Evolutionary conservation across 1,140 invertebrate species (phyloP).

Genomic region (Drosophila oshimai): DNA sequence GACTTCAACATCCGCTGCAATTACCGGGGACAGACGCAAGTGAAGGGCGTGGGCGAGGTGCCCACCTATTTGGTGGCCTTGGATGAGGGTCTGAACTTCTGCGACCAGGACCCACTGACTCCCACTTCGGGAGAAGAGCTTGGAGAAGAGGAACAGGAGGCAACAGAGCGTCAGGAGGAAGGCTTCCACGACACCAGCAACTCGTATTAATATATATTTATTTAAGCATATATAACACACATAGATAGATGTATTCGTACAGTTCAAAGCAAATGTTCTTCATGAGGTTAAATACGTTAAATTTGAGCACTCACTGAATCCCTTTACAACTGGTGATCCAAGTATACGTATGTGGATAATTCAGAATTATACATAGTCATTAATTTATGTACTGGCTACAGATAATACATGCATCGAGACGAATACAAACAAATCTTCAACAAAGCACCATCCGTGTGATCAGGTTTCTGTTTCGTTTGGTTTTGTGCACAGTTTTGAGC

Average conservation of each 20-base stretch:
- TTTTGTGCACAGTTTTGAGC: constrained; percentile 67
- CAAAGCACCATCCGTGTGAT: constrained; percentile 25
- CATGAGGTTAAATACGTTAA: constrained; percentile 49
- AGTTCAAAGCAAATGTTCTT: constrained; percentile 47
- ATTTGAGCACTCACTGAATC: constrained; percentile 50
- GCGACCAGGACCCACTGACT: background rate
- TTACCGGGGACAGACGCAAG: constrained; percentile 86
- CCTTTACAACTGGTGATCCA: constrained; percentile 25
- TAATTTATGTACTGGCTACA: constrained; percentile 33
- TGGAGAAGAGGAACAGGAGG: background rate
- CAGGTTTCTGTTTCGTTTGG: constrained; percentile 43
- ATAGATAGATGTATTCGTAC: constrained; percentile 49
- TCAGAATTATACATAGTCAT: constrained; percentile 22
- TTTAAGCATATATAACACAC: constrained; percentile 45
- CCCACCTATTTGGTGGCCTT: constrained; percentile 88
- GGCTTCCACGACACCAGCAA: background rate
- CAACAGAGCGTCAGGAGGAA: background rate
- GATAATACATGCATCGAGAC: constrained; percentile 34
- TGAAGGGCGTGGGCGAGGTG: constrained; percentile 88
- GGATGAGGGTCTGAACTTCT: constrained; percentile 84
- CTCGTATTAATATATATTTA: constrained; percentile 32
- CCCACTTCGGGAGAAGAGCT: background rate
- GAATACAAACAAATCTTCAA: constrained; percentile 3
- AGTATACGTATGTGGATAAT: constrained; percentile 25
- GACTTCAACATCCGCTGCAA: constrained; percentile 87